Evolutionary conservation across 1,140 invertebrate species (phyloP).

Genomic region (Sesamia nonagrioides): DNA sequence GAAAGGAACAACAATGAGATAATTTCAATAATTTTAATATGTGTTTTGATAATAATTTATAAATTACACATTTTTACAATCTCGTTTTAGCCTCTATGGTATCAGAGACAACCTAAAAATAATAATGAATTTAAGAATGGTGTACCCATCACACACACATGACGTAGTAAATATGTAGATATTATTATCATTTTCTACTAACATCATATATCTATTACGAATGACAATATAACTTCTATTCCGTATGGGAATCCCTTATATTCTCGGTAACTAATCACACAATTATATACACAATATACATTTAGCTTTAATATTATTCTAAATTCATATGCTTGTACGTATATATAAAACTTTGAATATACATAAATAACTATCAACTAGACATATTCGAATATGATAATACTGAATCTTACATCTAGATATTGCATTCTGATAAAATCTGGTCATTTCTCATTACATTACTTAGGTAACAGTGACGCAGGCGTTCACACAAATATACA

Average conservation of each 20-base stretch:
- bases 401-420: slow-evolving; percentile 84
- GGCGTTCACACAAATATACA: slow-evolving; percentile 82
- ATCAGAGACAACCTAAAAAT: slow-evolving; percentile 6
- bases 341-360: slow-evolving; percentile 72
- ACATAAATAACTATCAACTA: slow-evolving; percentile 83
- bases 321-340: slow-evolving; percentile 45
- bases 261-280: slow-evolving; percentile 55
- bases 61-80: slow-evolving; percentile 68
- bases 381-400: slow-evolving; percentile 82
- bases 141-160: not conserved
- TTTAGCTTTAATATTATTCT: slow-evolving; percentile 49
- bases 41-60: slow-evolving; percentile 81
- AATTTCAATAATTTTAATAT: slow-evolving; percentile 75
- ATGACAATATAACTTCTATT: slow-evolving; percentile 31
- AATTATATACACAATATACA: slow-evolving; percentile 81
- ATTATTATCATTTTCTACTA: slow-evolving; percentile 28
- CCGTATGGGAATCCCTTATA: slow-evolving; percentile 17
- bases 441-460: slow-evolving; percentile 82
- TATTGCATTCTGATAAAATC: slow-evolving; percentile 87
- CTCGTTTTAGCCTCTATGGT: slow-evolving; percentile 37
- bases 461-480: slow-evolving; percentile 68
- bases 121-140: slow-evolving; percentile 12
- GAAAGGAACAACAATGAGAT: slow-evolving; percentile 59
- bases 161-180: slow-evolving; percentile 19
- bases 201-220: slow-evolving; percentile 31